Evolutionary conservation across 2,888 invertebrate genomes (phyloP), one percentile per base, ranked within the genome.

Genomic region (Epinotia demarniana): DNA sequence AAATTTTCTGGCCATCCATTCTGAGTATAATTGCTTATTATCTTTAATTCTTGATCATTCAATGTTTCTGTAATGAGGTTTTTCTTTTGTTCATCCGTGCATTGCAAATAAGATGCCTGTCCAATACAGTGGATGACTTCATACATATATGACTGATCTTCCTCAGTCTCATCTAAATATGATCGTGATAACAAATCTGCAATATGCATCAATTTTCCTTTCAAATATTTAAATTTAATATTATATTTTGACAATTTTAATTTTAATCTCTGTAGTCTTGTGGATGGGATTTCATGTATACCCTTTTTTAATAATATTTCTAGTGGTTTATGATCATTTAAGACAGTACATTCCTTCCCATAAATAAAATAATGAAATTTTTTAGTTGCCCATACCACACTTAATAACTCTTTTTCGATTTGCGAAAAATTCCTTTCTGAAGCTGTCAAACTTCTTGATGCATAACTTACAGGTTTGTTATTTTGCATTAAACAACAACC

Each of bases 401-500:
- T 86, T 63, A 89, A 78, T 3, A 85, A 73, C 78, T 89, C 86
- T 76, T 88, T 89, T 79, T 90, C 87, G 9, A 90, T 87, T 80
- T 90, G 87, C 5, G 86, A 80, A 58, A 76, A 77, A 46, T 72
- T 71, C 16, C 49, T 27, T 33, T 76, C 76, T 13, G 76, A 43
- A 9, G 11, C 0, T 5, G 76, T 79, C 12, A 80, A 33, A 64
- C 77, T 76, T 33, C 79, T 19, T 9, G 79, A 78, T 23, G 72
- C 73, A 75, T 55, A 80, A n/a, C 72, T 18, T 13, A 81, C 78
- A 46, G 79, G 79, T 19, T 76, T 77, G 0, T 49, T 53, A 75
- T 80, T 73, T 78, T 76, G 8, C 23, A 23, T 23, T 23, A 23
- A 23, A 23, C 23, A 23, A 23, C 23, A 23, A 23, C 23, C 23